A percentile compares a stretch with the other conserved stretches of the same genome.
Conservation (phyloP, 2,113 vertebrate genomes). For the Plecotus auritus region DNA sequence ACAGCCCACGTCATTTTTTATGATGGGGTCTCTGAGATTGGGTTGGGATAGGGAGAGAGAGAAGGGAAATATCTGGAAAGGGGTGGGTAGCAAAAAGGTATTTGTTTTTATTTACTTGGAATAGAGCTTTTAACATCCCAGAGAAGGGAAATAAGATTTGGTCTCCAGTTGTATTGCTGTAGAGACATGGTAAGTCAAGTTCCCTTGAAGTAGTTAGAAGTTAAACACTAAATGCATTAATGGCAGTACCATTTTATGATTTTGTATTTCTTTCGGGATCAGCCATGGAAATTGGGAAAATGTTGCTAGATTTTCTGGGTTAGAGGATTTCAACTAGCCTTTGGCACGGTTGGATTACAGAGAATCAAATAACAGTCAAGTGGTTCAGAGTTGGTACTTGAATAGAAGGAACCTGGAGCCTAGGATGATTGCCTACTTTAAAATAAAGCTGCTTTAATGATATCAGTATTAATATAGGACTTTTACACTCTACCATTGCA, state of each 20-base stretch:
- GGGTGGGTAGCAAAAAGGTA: background rate
- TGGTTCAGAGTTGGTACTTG: background rate
- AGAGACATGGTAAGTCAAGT: background rate
- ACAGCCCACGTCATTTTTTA: background rate
- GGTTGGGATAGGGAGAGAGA: background rate
- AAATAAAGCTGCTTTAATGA: constrained; percentile 17
- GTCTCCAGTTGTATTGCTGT: background rate
- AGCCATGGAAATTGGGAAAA: constrained; percentile 3
- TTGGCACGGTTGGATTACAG: background rate
- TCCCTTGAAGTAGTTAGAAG: background rate
- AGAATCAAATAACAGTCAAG: background rate
- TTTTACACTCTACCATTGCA: background rate
- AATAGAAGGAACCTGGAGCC: background rate
- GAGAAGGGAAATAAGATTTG: background rate
- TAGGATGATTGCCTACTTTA: background rate
- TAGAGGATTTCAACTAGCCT: background rate
- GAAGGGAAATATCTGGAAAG: background rate
- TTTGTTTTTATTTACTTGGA: constrained; percentile 7
- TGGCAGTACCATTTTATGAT: background rate
- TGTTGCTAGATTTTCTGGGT: background rate
- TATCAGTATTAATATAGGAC: constrained; percentile 27
- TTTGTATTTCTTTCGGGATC: constrained; percentile 5
- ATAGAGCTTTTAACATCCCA: background rate
- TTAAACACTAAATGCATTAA: background rate
- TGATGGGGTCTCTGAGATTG: background rate